phyloP scores from a whole-genome alignment of 1,140 invertebrate genomes.

The Sipha flava region DNA sequence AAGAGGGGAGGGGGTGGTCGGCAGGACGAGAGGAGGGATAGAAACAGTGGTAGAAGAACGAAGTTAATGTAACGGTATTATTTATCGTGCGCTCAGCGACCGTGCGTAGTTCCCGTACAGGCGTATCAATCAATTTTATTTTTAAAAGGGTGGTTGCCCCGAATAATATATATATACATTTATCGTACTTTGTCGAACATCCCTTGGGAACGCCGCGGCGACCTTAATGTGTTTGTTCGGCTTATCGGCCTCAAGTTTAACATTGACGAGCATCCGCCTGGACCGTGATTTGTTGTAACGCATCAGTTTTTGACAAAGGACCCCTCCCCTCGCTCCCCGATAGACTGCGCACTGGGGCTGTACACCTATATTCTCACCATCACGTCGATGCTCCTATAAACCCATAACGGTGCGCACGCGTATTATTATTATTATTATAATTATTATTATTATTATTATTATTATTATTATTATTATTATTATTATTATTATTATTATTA shows the following conservation, averaged over 20 bases:
- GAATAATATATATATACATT: neutral
- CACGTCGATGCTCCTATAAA: neutral
- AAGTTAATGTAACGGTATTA: neutral
- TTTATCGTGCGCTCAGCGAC: neutral
- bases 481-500: too few relatives aligned
- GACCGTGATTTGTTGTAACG: conserved; percentile 4
- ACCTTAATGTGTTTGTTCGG: conserved; percentile 23
- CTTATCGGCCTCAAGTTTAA: conserved; percentile 1
- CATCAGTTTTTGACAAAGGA: conserved; percentile 4
- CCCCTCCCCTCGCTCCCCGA: neutral
- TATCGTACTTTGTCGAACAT: neutral
- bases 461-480: too few relatives aligned
- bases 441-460: too few relatives aligned
- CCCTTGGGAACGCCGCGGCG: neutral
- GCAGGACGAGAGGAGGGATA: too few relatives aligned
- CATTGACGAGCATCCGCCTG: conserved; percentile 5
- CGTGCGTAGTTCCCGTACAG: neutral
- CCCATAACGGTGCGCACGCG: too few relatives aligned
- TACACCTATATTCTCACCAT: neutral
- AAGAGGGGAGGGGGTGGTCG: too few relatives aligned
- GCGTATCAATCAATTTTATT: conserved; percentile 11
- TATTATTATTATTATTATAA: too few relatives aligned
- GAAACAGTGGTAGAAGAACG: neutral
- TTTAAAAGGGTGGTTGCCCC: neutral
- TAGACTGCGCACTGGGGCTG: neutral